Base-by-base conservation (phyloP, 2,888 invertebrate genomes). In the Ceramica pisi region DNA sequence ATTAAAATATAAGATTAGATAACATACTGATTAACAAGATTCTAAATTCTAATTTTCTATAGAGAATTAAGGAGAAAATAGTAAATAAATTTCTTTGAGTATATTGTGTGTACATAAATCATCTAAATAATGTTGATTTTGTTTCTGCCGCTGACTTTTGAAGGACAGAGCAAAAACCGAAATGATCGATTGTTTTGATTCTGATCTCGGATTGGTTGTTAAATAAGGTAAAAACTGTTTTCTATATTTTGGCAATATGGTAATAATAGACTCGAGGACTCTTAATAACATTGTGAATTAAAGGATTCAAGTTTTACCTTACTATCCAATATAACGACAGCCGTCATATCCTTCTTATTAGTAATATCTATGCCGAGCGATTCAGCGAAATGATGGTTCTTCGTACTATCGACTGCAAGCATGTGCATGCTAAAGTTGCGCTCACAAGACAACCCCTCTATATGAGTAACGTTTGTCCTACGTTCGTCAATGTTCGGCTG, bases 301-400 rank as follows among this genome's bases (percentile, higher is more conserved):
- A 14, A 57, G n/a, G 19, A 35, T 23, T 14, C 9, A 35, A 19
- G 7, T 46, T 1, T 93, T 93, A 98, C 98, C 95, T 97, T 96
- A 82, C 97, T 96, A 92, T 98, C 97, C 80, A 98, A 93, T 86
- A 98, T 97, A 67, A 98, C 96, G 57, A 97, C 97, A 41, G 97
- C 96, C 46, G 97, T 97, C 92, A 96, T 97, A 86, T 97, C 97
- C 72, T 93, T 96, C 72, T 90, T 95, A 55, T 94, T 96, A 16
- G 92, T 90, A 46, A 98, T 92, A 90, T 98, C 97, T 31, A 98
- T 96, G 3, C 98, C 98, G 8, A 98, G 96, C 35, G 97, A 96
- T 88, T 98, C 97, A 0, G 98, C 97, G 88, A 98, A 98, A 86
- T 97, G 97, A 82, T 97, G 97, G 88, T 98, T 97, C 66, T 96